These are phyloP conservation scores for Forbesichthys agassizii DNA, from an alignment of 2,113 vertebrate genomes.

Conservation along the genomic window DNA sequence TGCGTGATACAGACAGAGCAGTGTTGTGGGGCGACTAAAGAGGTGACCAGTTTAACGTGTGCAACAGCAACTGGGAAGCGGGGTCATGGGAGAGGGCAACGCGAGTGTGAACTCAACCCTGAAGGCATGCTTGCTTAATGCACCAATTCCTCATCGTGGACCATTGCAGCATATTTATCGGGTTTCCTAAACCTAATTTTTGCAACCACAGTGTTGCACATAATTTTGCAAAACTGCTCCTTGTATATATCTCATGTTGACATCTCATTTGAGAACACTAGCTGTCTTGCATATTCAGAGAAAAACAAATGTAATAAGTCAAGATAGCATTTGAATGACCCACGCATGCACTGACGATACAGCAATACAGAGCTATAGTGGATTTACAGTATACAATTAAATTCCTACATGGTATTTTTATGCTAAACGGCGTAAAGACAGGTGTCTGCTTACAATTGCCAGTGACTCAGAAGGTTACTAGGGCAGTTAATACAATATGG, in stretches of 20 bases:
- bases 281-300: background rate
- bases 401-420: slow-evolving; percentile 29
- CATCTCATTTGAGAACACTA: background rate
- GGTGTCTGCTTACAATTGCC: slow-evolving; percentile 58
- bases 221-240: background rate
- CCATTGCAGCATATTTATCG: background rate
- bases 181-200: too few relatives aligned
- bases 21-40: slow-evolving; percentile 30
- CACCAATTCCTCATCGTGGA: slow-evolving; percentile 47
- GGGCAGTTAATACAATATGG: slow-evolving; percentile 71
- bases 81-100: slow-evolving; percentile 75
- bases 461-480: slow-evolving; percentile 68
- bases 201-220: background rate
- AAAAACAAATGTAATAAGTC: slow-evolving; percentile 18
- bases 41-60: slow-evolving; percentile 14
- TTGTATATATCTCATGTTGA: background rate
- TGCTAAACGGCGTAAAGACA: slow-evolving; percentile 51
- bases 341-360: too few relatives aligned
- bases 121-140: slow-evolving; percentile 68
- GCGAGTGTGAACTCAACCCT: slow-evolving; percentile 64
- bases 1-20: background rate
- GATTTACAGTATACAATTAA: slow-evolving; percentile 12
- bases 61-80: slow-evolving; percentile 42
- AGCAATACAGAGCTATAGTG: too few relatives aligned
- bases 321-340: slow-evolving; percentile 11